Conservation (phyloP, 2,888 invertebrate genomes). For the Drosophila cracens region DNA sequence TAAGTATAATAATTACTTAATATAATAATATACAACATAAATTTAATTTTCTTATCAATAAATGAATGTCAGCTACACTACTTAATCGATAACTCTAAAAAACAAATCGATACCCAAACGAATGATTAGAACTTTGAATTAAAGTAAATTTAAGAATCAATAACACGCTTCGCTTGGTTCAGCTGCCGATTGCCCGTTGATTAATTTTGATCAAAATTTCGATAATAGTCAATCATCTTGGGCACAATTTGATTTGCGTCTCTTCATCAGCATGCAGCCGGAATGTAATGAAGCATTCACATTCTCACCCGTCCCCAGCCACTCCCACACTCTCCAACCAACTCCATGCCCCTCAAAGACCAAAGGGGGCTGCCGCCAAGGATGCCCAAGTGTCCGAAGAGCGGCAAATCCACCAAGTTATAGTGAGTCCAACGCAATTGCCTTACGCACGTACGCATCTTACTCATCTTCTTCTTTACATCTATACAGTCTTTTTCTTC, state of each 20-base stretch:
- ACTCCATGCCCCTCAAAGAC: slow-evolving; percentile 8
- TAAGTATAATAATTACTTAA: neutral
- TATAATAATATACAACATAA: neutral
- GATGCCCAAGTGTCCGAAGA: slow-evolving; percentile 32
- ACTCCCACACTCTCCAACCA: neutral
- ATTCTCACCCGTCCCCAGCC: slow-evolving; percentile 8
- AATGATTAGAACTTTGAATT: neutral
- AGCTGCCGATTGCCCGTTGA: slow-evolving; percentile 7
- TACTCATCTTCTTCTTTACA: slow-evolving; percentile 69
- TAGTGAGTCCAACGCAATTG: slow-evolving; percentile 68
- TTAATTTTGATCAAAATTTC: slow-evolving; percentile 14
- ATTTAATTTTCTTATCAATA: neutral
- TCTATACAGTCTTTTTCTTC: slow-evolving; percentile 41
- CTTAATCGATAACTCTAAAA: neutral
- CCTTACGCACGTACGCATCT: slow-evolving; percentile 75
- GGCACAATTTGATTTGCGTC: slow-evolving; percentile 22
- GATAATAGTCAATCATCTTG: slow-evolving; percentile 31
- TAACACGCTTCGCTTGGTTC: neutral
- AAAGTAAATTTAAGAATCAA: neutral
- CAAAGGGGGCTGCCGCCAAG: slow-evolving; percentile 51
- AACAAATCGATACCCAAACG: neutral
- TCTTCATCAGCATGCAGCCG: slow-evolving; percentile 30
- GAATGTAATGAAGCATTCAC: slow-evolving; percentile 60
- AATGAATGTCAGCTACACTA: neutral
- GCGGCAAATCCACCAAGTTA: slow-evolving; percentile 44